These are phyloP conservation scores for Brassicogethes aeneus DNA, from an alignment of 2,888 invertebrate genomes.

Conservation along the genomic window DNA sequence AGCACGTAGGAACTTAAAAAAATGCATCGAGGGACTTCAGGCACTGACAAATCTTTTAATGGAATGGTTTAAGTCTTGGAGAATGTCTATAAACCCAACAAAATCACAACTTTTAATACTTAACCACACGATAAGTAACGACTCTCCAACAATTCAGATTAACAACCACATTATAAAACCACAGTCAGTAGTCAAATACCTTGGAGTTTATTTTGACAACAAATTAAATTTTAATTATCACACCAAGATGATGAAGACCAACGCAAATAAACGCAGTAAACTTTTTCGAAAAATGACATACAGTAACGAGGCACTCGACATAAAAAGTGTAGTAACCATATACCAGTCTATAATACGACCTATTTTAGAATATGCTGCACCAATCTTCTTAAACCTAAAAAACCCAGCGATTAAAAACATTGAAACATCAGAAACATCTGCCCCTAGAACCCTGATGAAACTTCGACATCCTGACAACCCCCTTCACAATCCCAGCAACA, in stretches of 20 bases:
- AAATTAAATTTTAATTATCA: not conserved
- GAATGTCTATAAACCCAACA: conserved; percentile 5
- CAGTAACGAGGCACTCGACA: not conserved
- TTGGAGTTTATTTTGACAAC: too few species aligned
- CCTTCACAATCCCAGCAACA: too few species aligned
- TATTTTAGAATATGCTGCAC: conserved; percentile 1
- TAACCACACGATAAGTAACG: conserved; percentile 4
- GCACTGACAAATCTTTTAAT: not conserved
- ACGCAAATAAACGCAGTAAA: not conserved
- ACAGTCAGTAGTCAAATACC: not conserved
- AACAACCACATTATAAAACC: not conserved
- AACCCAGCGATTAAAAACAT: not conserved
- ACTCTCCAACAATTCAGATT: conserved; percentile 4
- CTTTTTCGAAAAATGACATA: not conserved
- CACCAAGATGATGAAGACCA: not conserved
- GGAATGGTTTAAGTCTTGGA: conserved; percentile 7
- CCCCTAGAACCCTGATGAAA: too few species aligned
- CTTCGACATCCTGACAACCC: too few species aligned
- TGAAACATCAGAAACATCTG: not conserved
- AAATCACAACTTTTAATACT: conserved; percentile 6
- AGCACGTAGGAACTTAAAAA: not conserved
- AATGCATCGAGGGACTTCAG: conserved; percentile 1
- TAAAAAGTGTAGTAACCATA: not conserved
- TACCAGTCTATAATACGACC: not conserved
- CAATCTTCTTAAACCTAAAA: not conserved